Conservation (phyloP, 2,113 vertebrate species). For the Microtus ochrogaster region DNA sequence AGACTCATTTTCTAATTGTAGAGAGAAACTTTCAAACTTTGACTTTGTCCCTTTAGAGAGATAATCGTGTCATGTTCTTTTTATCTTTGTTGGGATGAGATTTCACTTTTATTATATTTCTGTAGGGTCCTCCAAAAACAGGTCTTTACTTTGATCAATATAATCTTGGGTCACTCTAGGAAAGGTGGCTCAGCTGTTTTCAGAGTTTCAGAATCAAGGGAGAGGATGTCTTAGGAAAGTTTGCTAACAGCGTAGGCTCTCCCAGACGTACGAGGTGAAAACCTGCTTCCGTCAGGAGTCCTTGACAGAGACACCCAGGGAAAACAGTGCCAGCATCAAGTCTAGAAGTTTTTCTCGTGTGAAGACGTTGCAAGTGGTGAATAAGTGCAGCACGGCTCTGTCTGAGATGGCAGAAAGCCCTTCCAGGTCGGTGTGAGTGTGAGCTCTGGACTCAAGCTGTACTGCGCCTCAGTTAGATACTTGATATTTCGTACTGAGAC, state of each 20-base stretch:
- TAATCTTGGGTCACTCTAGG: background rate
- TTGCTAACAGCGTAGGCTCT: background rate
- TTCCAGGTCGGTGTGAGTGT: rapidly evolving
- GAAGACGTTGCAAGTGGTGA: rapidly evolving
- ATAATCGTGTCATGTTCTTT: background rate
- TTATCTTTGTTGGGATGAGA: background rate
- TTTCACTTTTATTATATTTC: background rate
- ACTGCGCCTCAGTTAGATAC: background rate
- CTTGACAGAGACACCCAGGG: rapidly evolving
- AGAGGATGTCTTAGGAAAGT: background rate
- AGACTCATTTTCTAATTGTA: background rate
- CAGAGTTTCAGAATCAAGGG: background rate
- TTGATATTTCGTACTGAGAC: background rate
- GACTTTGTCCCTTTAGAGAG: background rate
- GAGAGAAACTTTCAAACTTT: background rate
- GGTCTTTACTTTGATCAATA: background rate
- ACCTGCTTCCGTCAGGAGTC: background rate
- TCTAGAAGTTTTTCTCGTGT: background rate
- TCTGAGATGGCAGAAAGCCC: background rate
- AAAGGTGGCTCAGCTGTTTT: background rate
- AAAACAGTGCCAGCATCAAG: rapidly evolving
- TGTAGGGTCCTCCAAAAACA: background rate
- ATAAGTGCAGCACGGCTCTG: rapidly evolving
- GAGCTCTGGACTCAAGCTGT: no score
- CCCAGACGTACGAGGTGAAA: background rate